Evolutionary conservation across 37 sponge, comb jelly and placozoan genomes (phyloP).

Genomic region (Oscarella lobularis): DNA sequence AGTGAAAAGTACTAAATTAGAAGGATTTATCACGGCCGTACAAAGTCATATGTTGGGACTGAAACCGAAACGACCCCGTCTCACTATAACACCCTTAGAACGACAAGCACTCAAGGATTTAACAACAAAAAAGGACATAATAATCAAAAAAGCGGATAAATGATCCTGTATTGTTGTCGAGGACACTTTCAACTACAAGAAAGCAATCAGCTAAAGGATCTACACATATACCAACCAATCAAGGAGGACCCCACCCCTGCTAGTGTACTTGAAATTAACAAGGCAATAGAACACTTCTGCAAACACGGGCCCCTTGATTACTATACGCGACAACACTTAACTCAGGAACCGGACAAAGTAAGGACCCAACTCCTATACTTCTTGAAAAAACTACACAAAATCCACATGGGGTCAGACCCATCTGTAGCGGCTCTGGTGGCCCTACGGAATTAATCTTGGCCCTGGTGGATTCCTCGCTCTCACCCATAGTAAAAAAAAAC

Average conservation of each 20-base stretch:
- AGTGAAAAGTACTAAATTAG: no score
- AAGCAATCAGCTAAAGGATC: background rate
- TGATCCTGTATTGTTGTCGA: background rate
- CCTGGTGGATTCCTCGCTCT: background rate
- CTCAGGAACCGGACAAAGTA: background rate
- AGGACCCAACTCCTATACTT: background rate
- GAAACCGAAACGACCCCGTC: no score
- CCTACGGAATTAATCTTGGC: background rate
- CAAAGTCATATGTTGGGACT: no score
- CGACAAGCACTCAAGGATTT: background rate
- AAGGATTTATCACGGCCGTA: no score
- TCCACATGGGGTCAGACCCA: background rate
- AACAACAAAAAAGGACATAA: background rate
- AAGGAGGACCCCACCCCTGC: background rate
- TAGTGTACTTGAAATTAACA: background rate
- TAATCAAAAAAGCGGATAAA: background rate
- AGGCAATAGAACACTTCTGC: background rate
- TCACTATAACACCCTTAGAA: background rate
- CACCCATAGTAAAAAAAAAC: background rate
- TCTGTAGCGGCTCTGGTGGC: background rate
- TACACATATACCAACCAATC: background rate
- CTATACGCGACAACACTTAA: background rate
- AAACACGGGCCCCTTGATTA: background rate
- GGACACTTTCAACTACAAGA: background rate
- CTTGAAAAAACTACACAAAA: background rate